Evolutionary conservation across 2,888 invertebrate genomes (phyloP).

Genomic region (Perizoma affinitatum): DNA sequence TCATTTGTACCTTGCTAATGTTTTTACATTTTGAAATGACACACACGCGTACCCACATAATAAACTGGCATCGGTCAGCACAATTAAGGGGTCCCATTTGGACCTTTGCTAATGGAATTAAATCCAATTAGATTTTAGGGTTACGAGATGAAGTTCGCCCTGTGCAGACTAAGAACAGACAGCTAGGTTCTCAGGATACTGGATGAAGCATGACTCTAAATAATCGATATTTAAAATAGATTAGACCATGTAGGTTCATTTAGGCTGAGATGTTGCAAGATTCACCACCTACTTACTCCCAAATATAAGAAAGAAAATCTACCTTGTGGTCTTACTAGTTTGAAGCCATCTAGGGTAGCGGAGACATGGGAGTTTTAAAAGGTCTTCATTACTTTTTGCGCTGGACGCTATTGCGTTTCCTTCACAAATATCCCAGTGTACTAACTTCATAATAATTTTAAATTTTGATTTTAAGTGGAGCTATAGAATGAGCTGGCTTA

Average conservation of each 20-base stretch:
- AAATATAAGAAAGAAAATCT: no score
- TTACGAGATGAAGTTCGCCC: constrained; percentile 79
- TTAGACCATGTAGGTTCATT: no score
- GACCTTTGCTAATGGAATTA: constrained; percentile 83
- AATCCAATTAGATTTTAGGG: constrained; percentile 84
- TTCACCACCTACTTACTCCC: no score
- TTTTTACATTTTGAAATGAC: constrained; percentile 57
- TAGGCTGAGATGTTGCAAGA: no score
- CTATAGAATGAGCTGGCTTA: constrained; percentile 2
- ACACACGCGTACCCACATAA: constrained; percentile 57
- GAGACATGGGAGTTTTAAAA: no score
- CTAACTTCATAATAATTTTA: no score
- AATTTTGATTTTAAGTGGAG: not conserved
- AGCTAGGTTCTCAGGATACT: not conserved
- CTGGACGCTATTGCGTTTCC: no score
- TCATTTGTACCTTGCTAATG: constrained; percentile 46
- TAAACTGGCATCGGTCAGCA: constrained; percentile 78
- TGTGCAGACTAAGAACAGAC: constrained; percentile 3
- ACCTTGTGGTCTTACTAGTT: no score
- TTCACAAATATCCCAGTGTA: no score
- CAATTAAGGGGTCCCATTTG: constrained; percentile 79
- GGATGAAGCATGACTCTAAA: not conserved
- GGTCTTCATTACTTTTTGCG: no score
- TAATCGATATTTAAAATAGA: no score
- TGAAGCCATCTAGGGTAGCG: no score